Conservation (phyloP, 2,888 invertebrate genomes). For the Fabriciana adippe region DNA sequence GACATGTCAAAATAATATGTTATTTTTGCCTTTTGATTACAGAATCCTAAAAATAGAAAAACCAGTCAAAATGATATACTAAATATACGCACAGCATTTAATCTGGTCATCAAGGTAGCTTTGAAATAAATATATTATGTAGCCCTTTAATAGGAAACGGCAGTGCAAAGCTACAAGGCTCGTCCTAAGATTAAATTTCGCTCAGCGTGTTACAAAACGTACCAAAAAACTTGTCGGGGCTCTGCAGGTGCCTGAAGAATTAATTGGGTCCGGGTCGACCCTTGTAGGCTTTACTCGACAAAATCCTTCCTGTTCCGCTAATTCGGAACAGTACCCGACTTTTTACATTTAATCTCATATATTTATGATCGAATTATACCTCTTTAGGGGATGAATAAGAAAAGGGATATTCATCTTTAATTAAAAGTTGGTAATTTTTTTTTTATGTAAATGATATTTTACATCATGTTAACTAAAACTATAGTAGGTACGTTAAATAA, state of each 20-base stretch:
- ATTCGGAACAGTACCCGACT: conserved; percentile 22
- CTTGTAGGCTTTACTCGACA: conserved; percentile 62
- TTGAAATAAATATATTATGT: conserved; percentile 5
- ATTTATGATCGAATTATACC: conserved; percentile 23
- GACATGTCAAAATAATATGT: too few relatives aligned
- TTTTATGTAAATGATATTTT: not conserved
- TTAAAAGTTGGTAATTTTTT: not conserved
- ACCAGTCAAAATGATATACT: not conserved
- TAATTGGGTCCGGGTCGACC: conserved; percentile 44
- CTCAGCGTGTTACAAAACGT: conserved; percentile 47
- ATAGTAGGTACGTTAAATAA: too few relatives aligned
- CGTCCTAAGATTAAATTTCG: conserved; percentile 54
- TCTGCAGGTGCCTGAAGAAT: conserved; percentile 36
- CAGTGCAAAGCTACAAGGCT: not conserved
- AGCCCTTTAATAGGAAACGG: conserved; percentile 11
- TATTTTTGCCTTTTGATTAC: not conserved
- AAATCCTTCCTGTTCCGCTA: conserved; percentile 48
- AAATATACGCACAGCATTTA: not conserved
- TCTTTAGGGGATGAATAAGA: not conserved
- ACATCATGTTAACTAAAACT: too few relatives aligned
- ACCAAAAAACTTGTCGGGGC: conserved; percentile 53
- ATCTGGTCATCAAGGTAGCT: not conserved
- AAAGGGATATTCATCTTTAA: not conserved
- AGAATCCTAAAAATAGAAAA: not conserved
- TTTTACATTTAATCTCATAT: conserved; percentile 28